Evolutionary conservation across 1,140 invertebrate genomes (phyloP), one percentile per base, ranked within the genome.

Genomic region (Drusus annulatus): DNA sequence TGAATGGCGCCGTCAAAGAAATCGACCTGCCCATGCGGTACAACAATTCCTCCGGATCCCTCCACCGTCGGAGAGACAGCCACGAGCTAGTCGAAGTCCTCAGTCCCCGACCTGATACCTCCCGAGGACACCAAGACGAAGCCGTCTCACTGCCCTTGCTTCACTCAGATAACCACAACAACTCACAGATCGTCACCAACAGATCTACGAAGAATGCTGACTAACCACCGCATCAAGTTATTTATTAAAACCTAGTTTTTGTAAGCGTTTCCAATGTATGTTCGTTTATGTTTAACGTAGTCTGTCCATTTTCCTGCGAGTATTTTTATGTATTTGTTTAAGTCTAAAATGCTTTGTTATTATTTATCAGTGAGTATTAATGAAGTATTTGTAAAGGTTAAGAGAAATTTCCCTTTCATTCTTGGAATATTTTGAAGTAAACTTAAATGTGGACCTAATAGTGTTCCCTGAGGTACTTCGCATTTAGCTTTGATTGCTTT

Each of bases 21-120:
- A 28, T 28, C 1, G 71, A 75, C 21, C 71, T 45, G 31, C 52
- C 71, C 7, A 17, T 75, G 23, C 25, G 68, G 17, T 71, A 28
- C 68, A 71, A 50, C 10, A 52, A 19, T 25, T 71, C 68, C 13
- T 71, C 68, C 13, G 45, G 15, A 25, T 75, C 71, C 28, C 54
- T 58, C 52, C 54, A 56, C 71, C 23, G 54, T 16, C 52, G 54
- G 6, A 63, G 79, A 36, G 76, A 77, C 50, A 65, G 62, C 10
- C 78, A 82, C 31, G 81, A 82, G 52, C 78, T 82, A 8, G 36
- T 63, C 16, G 81, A 82, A 75, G 73, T 82, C 45, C 17, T 82
- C 51, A 78, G 78, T 52, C 78, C 81, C 1, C 63, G 28, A 6
- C 16, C 62, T 6, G 69, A 65, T 17, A 28, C 3, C n/a, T 23